Percentiles rank a stretch among this genome's conserved stretches.
These are phyloP conservation scores for Penaeus chinensis DNA, from an alignment of 1,140 invertebrate species.

Conservation along the genomic window DNA sequence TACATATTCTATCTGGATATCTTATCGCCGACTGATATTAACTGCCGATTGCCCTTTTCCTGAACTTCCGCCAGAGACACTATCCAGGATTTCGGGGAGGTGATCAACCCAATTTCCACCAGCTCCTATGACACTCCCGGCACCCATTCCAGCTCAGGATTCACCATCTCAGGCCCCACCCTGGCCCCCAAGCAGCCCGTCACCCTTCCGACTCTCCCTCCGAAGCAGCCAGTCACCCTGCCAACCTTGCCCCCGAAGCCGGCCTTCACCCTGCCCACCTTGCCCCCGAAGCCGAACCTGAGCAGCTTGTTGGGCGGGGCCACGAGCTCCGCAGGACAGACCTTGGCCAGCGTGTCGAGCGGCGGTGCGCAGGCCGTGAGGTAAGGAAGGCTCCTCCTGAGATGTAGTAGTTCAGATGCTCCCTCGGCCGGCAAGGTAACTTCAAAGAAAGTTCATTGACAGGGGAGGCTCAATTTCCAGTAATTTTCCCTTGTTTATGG, in stretches of 20 bases:
- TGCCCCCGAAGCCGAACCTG: neutral
- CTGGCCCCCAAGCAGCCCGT: neutral
- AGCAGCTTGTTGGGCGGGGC: neutral
- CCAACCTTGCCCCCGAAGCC: neutral
- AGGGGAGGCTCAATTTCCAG: no score
- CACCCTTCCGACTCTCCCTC: neutral
- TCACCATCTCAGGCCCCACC: neutral
- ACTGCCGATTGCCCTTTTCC: no score
- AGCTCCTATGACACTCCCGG: neutral
- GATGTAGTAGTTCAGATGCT: neutral
- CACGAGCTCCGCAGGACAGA: conserved; percentile 14
- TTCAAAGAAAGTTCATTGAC: neutral
- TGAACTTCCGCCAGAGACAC: neutral
- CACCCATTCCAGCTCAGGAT: neutral
- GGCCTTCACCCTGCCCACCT: conserved; percentile 12
- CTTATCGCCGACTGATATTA: no score
- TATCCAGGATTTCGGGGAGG: neutral
- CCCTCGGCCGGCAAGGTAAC: neutral
- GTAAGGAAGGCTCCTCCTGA: neutral
- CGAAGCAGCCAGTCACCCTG: neutral
- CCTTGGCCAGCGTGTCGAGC: conserved; percentile 36
- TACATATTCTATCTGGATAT: no score
- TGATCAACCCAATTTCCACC: neutral
- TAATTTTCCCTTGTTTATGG: no score
- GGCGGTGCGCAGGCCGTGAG: conserved; percentile 47